Evolutionary conservation across 2,888 invertebrate genomes (phyloP), one percentile per base, ranked within the genome.

Genomic region (Ptychoptera albimana): DNA sequence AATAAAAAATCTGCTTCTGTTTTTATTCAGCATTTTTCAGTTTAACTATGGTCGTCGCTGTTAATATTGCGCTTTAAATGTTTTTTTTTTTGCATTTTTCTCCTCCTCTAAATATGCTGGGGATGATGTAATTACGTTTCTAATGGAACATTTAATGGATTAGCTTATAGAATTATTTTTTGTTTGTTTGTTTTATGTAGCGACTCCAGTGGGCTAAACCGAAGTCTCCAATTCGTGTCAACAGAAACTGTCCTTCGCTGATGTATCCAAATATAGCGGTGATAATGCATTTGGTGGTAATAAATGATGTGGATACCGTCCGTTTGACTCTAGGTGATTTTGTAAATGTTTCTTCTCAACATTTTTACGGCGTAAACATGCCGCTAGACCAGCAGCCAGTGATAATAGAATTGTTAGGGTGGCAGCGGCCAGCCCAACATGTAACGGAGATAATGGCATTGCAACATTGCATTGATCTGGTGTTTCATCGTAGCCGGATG

Each of bases 401-500:
- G 78, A 67, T 34, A 74, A 69, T 47, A 78, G 65, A 42, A 77
- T 69, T 15, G 76, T 67, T n/a, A 76, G 68, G 1, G 72, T 71
- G 9, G 75, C 77, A n/a, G 73, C 76, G 6, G 72, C 74, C 5
- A 77, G 70, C 6, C 74, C 72, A n/a, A 79, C 69, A 56, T 77
- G 79, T 9, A 78, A 71, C 37, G 78, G 68, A 5, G 81, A 78
- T 40, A 81, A 66, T 12, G 77, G 75, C 54, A 77, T 74, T 46
- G 75, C 74, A 50, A 79, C 77, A 16, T 80, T 76, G 59, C 83
- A 83, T 56, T 82, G 82, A 2, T 74, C 71, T 54, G 82, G 82
- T 50, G 80, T 79, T 64, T 85, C 84, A 58, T 85, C 86, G 60
- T 75, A 82, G 2, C 85, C 84, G 5, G 83, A 82, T 11, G 84